Evolutionary conservation across 2,113 vertebrate genomes (phyloP), one percentile per base, ranked within the genome.

Genomic region (Lutjanus erythropterus): DNA sequence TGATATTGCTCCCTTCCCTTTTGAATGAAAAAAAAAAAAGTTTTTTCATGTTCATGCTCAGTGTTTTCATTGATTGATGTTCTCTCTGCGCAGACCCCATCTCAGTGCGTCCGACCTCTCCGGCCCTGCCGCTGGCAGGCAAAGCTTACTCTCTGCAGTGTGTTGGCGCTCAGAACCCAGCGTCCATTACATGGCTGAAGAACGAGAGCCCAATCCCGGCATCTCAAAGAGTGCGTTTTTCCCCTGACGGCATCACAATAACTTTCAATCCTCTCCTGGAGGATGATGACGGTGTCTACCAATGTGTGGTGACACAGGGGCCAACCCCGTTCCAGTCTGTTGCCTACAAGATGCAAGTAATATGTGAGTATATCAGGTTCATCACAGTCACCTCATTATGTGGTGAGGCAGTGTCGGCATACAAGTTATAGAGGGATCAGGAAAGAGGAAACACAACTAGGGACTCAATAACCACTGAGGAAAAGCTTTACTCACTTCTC

Each of bases 121-220:
- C 35, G 47, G 67, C 7, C 47, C 52, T 15, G 4, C 59, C 87
- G 21, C 21, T 64, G 14, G 56, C 59, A 0, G 76, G 55, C 6
- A 9, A 37, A 21, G 2, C 50, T 14, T 86, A 74, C 80, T 81
- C 69, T 23, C 62, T 88, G 62, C 44, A 71, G 14, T 88, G 87
- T 37, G 39, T 29, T 3, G 87, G 87, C 69, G 6, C 76, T 21
- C 56, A 78, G 52, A 70, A 76, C 64, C 67, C 76, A 5, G 64
- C 31, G 33, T 86, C 72, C 62, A 56, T 88, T 0, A 59, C 37
- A 3, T 88, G 83, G 87, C 33, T 71, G 10, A 75, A 66, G 71
- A 55, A 55, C 46, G 33, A 55, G 21, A 5, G 0, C 3, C 50
- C 50, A 6, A 4, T 75, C 16, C 4, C 73, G 14, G 50, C 39